A percentile compares a stretch with the other conserved stretches of the same genome.
These are phyloP conservation scores for Margaritifera margaritifera DNA, from an alignment of 2,888 invertebrate species.

Conservation along the genomic window DNA sequence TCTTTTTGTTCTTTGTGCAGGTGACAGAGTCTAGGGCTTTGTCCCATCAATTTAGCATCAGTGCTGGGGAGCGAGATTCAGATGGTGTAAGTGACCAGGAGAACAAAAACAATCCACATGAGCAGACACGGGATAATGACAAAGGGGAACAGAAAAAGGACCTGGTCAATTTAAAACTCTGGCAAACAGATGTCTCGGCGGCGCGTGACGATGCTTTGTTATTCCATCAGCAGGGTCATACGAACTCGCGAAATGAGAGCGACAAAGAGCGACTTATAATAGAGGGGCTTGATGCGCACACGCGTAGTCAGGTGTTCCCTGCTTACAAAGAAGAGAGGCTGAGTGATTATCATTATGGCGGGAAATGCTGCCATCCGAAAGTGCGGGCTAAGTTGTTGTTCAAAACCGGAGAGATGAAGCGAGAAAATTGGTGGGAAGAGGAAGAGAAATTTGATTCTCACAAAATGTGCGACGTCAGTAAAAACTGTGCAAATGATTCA, in stretches of 20 bases:
- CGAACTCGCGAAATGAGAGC: constrained; percentile 4
- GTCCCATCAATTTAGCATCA: constrained; percentile 12
- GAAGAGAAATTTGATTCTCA: no score
- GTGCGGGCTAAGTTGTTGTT: constrained; percentile 42
- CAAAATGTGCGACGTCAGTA: no score
- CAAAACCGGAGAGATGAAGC: constrained; percentile 34
- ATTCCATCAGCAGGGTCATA: constrained; percentile 5
- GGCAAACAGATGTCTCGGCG: constrained; percentile 29
- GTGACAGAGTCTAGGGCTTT: constrained; percentile 30
- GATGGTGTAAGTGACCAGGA: constrained; percentile 29
- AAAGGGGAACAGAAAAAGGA: constrained; percentile 15
- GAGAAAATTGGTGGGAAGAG: constrained; percentile 16
- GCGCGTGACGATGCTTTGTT: constrained; percentile 10
- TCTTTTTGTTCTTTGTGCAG: constrained; percentile 19
- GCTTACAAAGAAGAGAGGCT: constrained; percentile 2
- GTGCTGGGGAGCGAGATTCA: constrained; percentile 15
- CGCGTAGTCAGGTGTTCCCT: constrained; percentile 4
- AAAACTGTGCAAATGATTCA: neutral
- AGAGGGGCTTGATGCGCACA: neutral
- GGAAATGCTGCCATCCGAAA: constrained; percentile 42
- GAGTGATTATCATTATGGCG: constrained; percentile 25
- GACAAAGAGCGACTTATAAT: neutral
- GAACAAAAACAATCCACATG: constrained; percentile 3
- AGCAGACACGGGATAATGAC: constrained; percentile 10
- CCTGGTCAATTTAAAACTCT: constrained; percentile 18